These are phyloP conservation scores for Dasyurus viverrinus DNA, from an alignment of 2,113 vertebrate species.

Conservation along the genomic window DNA sequence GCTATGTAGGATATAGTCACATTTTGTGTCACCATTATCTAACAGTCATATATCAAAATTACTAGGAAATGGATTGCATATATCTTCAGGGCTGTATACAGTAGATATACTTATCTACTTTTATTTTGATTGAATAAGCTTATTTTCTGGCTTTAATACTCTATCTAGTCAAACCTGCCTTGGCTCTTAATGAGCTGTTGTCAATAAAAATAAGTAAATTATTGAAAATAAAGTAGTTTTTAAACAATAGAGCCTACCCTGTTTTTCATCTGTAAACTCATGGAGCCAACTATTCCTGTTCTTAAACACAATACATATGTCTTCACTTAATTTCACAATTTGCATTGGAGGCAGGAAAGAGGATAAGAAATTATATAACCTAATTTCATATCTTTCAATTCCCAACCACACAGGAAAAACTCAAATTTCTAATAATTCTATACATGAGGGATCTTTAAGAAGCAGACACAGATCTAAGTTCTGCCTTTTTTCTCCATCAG, in stretches of 20 bases:
- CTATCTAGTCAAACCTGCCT: background rate
- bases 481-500: constrained; percentile 1
- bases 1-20: background rate
- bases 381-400: background rate
- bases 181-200: background rate
- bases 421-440: constrained; percentile 12
- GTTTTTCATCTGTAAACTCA: background rate
- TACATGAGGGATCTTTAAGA: background rate
- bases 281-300: background rate
- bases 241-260: background rate
- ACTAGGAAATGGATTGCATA: constrained; percentile 6
- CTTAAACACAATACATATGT: background rate
- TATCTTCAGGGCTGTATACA: constrained; percentile 11
- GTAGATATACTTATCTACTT: background rate
- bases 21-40: background rate
- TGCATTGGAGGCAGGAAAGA: background rate
- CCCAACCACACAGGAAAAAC: background rate
- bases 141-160: background rate
- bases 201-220: background rate
- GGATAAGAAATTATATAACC: background rate
- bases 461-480: background rate
- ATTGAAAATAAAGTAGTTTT: background rate
- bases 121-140: constrained; percentile 24
- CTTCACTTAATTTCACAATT: background rate
- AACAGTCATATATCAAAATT: constrained; percentile 14